These are phyloP conservation scores for Mythimna albipuncta DNA, from an alignment of 2,888 invertebrate species.

Conservation along the genomic window DNA sequence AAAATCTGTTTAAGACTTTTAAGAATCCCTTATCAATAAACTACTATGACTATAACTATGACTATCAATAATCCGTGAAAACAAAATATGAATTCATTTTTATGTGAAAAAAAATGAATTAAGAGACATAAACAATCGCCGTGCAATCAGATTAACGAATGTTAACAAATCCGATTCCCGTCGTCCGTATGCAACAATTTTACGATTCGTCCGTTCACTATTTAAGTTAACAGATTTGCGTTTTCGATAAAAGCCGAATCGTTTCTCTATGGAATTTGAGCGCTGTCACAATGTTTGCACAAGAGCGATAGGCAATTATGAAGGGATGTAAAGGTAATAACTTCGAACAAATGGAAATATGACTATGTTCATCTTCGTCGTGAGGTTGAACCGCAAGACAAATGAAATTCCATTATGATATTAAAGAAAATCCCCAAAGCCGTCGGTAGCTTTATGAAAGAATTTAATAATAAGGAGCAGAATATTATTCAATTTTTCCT, in stretches of 20 bases:
- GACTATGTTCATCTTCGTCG: slow-evolving; percentile 72
- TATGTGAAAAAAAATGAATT: slow-evolving; percentile 10
- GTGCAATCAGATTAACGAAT: slow-evolving; percentile 48
- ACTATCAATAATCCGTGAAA: too few species aligned
- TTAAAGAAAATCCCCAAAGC: slow-evolving; percentile 87
- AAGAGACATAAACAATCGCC: slow-evolving; percentile 32
- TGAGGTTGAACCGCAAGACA: slow-evolving; percentile 78
- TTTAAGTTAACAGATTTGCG: slow-evolving; percentile 41
- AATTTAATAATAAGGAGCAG: slow-evolving; percentile 88
- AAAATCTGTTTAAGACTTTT: too few species aligned
- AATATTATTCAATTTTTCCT: slow-evolving; percentile 88
- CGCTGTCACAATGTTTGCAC: slow-evolving; percentile 57
- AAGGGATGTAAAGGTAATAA: slow-evolving; percentile 62
- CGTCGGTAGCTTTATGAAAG: slow-evolving; percentile 85
- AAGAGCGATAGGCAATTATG: slow-evolving; percentile 66
- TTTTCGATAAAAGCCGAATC: slow-evolving; percentile 56
- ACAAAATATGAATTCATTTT: slow-evolving; percentile 9
- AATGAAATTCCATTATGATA: slow-evolving; percentile 88
- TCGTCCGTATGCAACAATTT: slow-evolving; percentile 42
- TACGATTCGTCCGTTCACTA: slow-evolving; percentile 29
- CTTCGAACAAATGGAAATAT: slow-evolving; percentile 67
- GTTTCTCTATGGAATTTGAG: slow-evolving; percentile 51
- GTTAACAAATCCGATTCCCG: slow-evolving; percentile 50
- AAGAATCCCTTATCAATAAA: too few species aligned
- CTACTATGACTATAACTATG: too few species aligned